phyloP scores from a whole-genome alignment of 2,888 invertebrate genomes.

The Disparrhopalites patrizii region DNA sequence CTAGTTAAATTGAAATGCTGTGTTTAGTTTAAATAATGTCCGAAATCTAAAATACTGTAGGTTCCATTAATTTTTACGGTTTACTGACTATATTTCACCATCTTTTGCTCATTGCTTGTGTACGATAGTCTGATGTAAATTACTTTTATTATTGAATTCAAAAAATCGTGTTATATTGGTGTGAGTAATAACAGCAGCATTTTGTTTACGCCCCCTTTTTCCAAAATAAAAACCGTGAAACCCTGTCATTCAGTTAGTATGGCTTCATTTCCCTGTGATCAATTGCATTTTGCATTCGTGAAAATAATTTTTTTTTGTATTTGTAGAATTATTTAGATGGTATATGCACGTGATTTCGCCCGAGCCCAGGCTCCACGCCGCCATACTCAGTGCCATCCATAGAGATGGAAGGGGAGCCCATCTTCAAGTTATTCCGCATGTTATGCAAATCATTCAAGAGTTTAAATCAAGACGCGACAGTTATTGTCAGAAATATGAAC shows the following conservation, averaged over 20 bases:
- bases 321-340: slow-evolving; percentile 45
- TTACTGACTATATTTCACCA: too few relatives aligned
- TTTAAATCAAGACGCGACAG: slow-evolving; percentile 35
- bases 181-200: too few relatives aligned
- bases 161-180: too few relatives aligned
- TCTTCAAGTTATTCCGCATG: slow-evolving; percentile 45
- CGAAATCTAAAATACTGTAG: too few relatives aligned
- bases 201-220: too few relatives aligned
- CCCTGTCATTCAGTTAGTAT: too few relatives aligned
- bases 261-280: not conserved
- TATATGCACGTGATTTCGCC: slow-evolving; percentile 29
- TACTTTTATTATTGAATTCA: too few relatives aligned
- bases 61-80: too few relatives aligned
- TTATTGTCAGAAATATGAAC: slow-evolving; percentile 12
- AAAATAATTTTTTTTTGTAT: not conserved
- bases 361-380: slow-evolving; percentile 38
- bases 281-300: not conserved
- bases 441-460: slow-evolving; percentile 45
- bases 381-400: slow-evolving; percentile 41
- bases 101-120: too few relatives aligned
- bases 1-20: not conserved
- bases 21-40: too few relatives aligned
- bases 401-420: slow-evolving; percentile 41
- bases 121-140: too few relatives aligned
- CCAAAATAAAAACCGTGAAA: too few relatives aligned